Evolutionary conservation across 2,888 invertebrate species (phyloP).

Genomic region (Reticulitermes lucifugus): DNA sequence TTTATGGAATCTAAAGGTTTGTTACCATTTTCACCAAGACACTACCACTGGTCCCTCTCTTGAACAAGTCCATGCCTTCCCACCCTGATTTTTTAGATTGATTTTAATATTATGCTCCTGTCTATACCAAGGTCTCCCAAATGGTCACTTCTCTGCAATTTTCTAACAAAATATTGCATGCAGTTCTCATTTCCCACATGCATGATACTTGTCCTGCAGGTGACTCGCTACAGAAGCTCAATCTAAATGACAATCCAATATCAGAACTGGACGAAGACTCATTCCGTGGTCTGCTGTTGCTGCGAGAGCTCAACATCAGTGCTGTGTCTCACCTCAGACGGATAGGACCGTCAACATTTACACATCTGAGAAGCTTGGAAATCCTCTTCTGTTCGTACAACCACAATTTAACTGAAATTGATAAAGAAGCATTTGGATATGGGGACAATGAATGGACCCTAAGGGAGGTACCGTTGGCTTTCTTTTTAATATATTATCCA

Average conservation of each 20-base stretch:
- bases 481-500: too few relatives aligned
- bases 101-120: too few relatives aligned
- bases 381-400: slow-evolving; percentile 21
- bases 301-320: slow-evolving; percentile 16
- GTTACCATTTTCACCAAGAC: too few relatives aligned
- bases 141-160: too few relatives aligned
- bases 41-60: too few relatives aligned
- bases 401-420: slow-evolving; percentile 8
- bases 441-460: background rate
- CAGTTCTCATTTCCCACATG: too few relatives aligned
- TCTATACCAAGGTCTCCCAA: too few relatives aligned
- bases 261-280: slow-evolving; percentile 18
- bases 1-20: too few relatives aligned
- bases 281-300: slow-evolving; percentile 5
- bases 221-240: slow-evolving; percentile 22
- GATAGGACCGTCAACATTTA: slow-evolving; percentile 26
- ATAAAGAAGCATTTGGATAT: slow-evolving; percentile 31
- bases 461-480: background rate
- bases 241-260: slow-evolving; percentile 29
- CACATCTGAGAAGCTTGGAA: slow-evolving; percentile 13
- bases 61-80: too few relatives aligned
- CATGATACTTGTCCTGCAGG: background rate
- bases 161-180: too few relatives aligned
- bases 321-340: slow-evolving; percentile 5
- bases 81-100: too few relatives aligned